Base-by-base conservation (phyloP, 1,140 invertebrate genomes). In the Oryzaephilus surinamensis region DNA sequence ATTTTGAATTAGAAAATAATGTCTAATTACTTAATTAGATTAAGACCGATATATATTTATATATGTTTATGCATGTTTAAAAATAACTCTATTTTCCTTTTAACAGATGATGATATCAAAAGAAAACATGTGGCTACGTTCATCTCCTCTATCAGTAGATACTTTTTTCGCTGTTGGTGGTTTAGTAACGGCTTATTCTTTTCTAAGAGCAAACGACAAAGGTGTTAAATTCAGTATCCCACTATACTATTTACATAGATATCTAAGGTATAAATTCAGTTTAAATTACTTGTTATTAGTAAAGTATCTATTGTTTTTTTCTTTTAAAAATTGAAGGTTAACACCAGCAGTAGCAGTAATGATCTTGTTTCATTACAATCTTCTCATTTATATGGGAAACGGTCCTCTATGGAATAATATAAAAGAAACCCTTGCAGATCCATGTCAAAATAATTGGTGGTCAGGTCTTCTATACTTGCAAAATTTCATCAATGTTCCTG, bases 91-190 rank as follows among this genome's bases (percentile, higher is more conserved):
- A n/a, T n/a, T n/a, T n/a, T n/a, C n/a, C n/a, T n/a, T n/a, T n/a
- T n/a, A n/a, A n/a, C n/a, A n/a, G n/a, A n/a, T n/a, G n/a, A n/a
- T n/a, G n/a, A n/a, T 33, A 5, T n/a, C 1, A 6, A 18, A 18
- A 5, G 7, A 0, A 18, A 6, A 16, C 17, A 15, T 30, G 16
- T 30, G 3, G 3, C 3, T 14, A 6, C 14, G 8, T 3, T 1
- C 11, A 10, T 62, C 58, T 5, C 47, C 61, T 2, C 52, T 66
- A 28, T 52, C 67, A 0, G 72, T 74, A 0, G 72, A 75, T 42
- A 71, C 71, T 2, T 75, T 74, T 51, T 70, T 75, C 29, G 49
- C 71, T 15, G 54, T 72, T 6, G 78, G 75, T 54, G 79, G 77
- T 29, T 54, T 77, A 1, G 56, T 81, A 0, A 54, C 73, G 1